Evolutionary conservation across 2,888 invertebrate species (phyloP).

Genomic region (Eilema griseolum): DNA sequence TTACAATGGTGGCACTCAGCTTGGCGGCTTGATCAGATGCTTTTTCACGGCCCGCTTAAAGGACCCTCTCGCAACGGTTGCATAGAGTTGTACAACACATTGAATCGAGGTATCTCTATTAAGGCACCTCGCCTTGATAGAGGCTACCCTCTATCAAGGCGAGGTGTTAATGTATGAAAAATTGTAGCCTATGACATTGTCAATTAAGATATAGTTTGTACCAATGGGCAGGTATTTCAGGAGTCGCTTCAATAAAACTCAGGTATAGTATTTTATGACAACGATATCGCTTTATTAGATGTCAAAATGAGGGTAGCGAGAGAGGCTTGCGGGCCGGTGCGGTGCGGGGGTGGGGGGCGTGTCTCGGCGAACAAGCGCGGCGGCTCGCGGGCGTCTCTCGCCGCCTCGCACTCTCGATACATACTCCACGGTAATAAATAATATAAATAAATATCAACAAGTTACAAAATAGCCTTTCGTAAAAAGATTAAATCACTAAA

Average conservation of each 20-base stretch:
- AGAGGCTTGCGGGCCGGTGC: constrained; percentile 65
- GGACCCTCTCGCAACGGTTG: no score
- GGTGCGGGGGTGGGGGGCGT: constrained; percentile 80
- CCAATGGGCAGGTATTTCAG: neutral
- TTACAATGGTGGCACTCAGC: no score
- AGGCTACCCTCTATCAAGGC: no score
- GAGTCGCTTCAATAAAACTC: constrained; percentile 60
- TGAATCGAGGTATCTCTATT: no score
- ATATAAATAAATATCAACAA: constrained; percentile 87
- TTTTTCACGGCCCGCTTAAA: no score
- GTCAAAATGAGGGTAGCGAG: constrained; percentile 70
- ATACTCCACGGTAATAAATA: constrained; percentile 85
- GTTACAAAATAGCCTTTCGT: constrained; percentile 86
- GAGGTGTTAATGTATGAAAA: no score
- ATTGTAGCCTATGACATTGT: no score
- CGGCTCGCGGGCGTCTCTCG: constrained; percentile 68
- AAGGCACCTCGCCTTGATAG: no score
- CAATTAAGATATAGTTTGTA: no score
- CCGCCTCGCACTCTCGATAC: constrained; percentile 75
- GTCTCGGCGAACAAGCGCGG: constrained; percentile 73
- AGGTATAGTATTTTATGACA: constrained; percentile 86
- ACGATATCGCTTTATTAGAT: constrained; percentile 89
- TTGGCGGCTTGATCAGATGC: no score
- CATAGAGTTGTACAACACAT: no score
- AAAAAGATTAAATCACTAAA: constrained; percentile 85